Percentiles rank a stretch among this genome's conserved stretches.
These are phyloP conservation scores for Schizopygopsis malacanthus DNA, from an alignment of 2,797 vertebrate species.

Conservation along the genomic window DNA sequence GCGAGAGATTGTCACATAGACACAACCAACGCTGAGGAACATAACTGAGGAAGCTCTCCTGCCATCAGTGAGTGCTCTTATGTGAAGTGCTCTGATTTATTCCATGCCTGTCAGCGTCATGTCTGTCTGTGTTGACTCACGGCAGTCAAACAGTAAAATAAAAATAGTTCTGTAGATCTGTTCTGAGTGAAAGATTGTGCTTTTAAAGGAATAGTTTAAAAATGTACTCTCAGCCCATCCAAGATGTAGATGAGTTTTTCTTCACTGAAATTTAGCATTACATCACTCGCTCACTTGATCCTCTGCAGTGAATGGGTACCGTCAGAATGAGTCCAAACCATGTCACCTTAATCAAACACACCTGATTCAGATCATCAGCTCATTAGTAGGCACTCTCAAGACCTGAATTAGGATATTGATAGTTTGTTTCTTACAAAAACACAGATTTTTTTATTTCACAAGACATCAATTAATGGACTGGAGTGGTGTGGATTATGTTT, in stretches of 20 bases:
- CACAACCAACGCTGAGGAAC: background rate
- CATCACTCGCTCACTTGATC: background rate
- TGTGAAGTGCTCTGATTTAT: slow-evolving; percentile 1
- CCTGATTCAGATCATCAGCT: too few species aligned
- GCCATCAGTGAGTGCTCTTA: slow-evolving; percentile 25
- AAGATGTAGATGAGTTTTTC: background rate
- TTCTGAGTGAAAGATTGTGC: background rate
- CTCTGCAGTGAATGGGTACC: background rate
- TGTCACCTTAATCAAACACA: too few species aligned
- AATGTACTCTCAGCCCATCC: background rate
- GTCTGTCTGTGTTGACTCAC: slow-evolving; percentile 9
- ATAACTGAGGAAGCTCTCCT: slow-evolving; percentile 8
- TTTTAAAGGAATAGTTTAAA: background rate
- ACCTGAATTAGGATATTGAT: too few species aligned
- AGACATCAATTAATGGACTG: background rate
- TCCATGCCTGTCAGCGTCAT: background rate
- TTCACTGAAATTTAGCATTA: background rate
- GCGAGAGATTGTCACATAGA: background rate
- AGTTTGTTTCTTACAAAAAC: background rate
- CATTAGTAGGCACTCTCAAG: too few species aligned
- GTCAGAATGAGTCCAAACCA: background rate
- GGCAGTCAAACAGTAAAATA: background rate
- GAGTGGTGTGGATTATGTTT: background rate
- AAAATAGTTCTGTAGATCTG: background rate
- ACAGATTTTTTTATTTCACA: background rate